phyloP scores from a whole-genome alignment of 2,888 invertebrate genomes.

The Drosophila dives region DNA sequence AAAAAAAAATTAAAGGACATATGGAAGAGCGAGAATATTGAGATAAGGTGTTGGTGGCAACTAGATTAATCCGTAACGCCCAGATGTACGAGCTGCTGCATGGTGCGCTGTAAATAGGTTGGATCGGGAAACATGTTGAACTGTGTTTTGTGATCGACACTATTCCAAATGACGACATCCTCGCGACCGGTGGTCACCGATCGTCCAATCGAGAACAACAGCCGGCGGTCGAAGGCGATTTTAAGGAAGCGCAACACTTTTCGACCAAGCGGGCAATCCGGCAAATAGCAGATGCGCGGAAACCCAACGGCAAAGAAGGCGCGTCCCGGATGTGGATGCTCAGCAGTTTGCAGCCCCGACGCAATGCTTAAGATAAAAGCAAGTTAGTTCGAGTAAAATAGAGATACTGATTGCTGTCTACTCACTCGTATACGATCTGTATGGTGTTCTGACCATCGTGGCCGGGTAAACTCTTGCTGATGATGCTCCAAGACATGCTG shows the following conservation, averaged over 20 bases:
- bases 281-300: conserved; percentile 92
- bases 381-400: background rate
- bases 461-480: conserved; percentile 89
- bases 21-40: conserved; percentile 52
- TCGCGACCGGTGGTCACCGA: conserved; percentile 96
- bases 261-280: conserved; percentile 92
- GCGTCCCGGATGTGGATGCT: conserved; percentile 92
- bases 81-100: conserved; percentile 85
- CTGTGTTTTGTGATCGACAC: conserved; percentile 94
- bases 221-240: conserved; percentile 92
- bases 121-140: conserved; percentile 91
- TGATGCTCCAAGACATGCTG: conserved; percentile 92
- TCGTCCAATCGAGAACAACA: conserved; percentile 93
- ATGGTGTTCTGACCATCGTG: conserved; percentile 89
- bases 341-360: conserved; percentile 92
- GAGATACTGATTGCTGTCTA: background rate
- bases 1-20: conserved; percentile 13
- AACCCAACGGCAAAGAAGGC: conserved; percentile 96
- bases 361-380: conserved; percentile 88
- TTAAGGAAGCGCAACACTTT: conserved; percentile 91
- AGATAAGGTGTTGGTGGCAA: background rate
- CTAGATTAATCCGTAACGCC: conserved; percentile 84
- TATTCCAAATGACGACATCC: conserved; percentile 96
- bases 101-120: conserved; percentile 88
- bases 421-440: conserved; percentile 93